phyloP scores from a whole-genome alignment of 1,140 invertebrate species.

The Drosophila prosaltans region DNA sequence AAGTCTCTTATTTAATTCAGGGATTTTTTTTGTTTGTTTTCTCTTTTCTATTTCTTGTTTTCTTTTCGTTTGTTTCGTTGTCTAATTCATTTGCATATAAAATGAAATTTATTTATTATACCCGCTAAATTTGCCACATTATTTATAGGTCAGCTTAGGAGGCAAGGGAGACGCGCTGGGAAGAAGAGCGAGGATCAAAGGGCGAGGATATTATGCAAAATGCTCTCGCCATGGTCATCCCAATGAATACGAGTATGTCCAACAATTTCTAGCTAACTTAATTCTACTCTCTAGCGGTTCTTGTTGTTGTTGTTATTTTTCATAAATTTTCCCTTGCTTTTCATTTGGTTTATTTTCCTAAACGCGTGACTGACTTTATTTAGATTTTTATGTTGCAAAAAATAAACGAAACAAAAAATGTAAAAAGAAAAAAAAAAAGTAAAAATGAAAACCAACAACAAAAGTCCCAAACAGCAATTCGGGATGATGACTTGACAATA shows the following conservation, averaged over 20 bases:
- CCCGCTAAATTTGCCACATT: slow-evolving; percentile 62
- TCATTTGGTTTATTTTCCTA: slow-evolving; percentile 56
- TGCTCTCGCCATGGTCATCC: slow-evolving; percentile 22
- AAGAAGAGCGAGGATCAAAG: background rate
- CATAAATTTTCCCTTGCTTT: slow-evolving; percentile 45
- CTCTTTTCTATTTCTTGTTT: background rate
- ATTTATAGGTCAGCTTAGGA: slow-evolving; percentile 65
- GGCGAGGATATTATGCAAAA: slow-evolving; percentile 52
- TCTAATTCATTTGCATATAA: slow-evolving; percentile 59
- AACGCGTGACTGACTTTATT: slow-evolving; percentile 60
- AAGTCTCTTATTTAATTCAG: slow-evolving; percentile 18
- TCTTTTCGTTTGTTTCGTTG: slow-evolving; percentile 10
- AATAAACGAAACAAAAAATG: slow-evolving; percentile 34
- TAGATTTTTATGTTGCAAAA: slow-evolving; percentile 54
- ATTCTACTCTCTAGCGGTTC: background rate
- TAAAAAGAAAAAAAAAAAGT: no score
- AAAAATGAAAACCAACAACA: no score
- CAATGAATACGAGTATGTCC: slow-evolving; percentile 40
- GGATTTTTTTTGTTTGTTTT: background rate
- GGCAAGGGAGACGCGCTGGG: background rate
- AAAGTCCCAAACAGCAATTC: no score
- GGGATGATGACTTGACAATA: background rate
- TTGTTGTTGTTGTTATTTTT: slow-evolving; percentile 37
- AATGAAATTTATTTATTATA: slow-evolving; percentile 71
- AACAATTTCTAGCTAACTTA: slow-evolving; percentile 29